Evolutionary conservation across 2,888 invertebrate species (phyloP).

Genomic region (Pimpla rufipes): DNA sequence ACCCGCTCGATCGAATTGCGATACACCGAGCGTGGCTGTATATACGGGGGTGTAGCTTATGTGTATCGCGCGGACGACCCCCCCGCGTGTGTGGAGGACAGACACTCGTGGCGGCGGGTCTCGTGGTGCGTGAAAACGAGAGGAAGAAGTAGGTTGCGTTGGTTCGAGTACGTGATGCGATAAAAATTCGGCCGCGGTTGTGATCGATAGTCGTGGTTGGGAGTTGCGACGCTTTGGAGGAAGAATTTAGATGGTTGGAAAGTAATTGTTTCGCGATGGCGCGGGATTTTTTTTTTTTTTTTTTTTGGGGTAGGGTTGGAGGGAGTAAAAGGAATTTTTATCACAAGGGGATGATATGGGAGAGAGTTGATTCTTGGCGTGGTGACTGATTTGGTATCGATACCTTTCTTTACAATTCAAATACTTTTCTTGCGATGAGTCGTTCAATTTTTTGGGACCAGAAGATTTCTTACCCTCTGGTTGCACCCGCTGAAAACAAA

Average conservation of each 20-base stretch:
- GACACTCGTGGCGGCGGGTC: conserved; percentile 6
- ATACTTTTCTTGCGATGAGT: too few species aligned
- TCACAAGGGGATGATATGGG: too few species aligned
- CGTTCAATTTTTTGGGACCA: too few species aligned
- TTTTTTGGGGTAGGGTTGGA: too few species aligned
- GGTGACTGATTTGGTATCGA: too few species aligned
- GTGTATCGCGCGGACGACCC: background rate
- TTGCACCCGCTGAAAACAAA: too few species aligned
- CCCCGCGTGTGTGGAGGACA: background rate
- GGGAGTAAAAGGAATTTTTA: too few species aligned
- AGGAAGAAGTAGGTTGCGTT: conserved; percentile 56
- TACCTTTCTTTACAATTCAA: too few species aligned
- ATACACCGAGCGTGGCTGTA: conserved; percentile 76
- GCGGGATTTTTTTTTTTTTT: too few species aligned
- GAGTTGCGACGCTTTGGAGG: conserved; percentile 5
- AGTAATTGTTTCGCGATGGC: conserved; percentile 66
- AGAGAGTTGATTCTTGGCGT: too few species aligned
- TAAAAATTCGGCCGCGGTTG: conserved; percentile 17
- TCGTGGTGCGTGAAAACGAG: conserved; percentile 27
- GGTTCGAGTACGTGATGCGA: conserved; percentile 31
- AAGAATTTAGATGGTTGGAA: conserved; percentile 45
- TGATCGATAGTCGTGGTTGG: conserved; percentile 9
- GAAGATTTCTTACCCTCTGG: too few species aligned
- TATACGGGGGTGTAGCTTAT: conserved; percentile 6
- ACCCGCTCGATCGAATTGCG: conserved; percentile 83